Evolutionary conservation across 1,140 invertebrate species (phyloP), one percentile per base, ranked within the genome.

Genomic region (Latrodectus geometricus): DNA sequence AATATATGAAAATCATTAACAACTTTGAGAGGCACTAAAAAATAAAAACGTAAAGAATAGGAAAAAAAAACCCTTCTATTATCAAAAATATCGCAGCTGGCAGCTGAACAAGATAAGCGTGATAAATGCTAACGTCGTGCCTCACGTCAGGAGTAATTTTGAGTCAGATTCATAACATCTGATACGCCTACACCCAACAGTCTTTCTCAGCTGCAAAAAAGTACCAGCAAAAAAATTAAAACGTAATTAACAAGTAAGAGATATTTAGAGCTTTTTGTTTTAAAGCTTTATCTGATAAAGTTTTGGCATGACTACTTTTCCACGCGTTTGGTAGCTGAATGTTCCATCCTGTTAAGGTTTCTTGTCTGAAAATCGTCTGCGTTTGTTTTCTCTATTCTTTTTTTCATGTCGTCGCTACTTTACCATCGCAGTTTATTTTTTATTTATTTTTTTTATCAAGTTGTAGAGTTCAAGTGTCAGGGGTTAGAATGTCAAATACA

Each of bases 401-500:
- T 49, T 78, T 78, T n/a, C 76, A 21, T 48, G 7, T 48, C 8
- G 17, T n/a, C 17, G 15, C 54, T 56, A 3, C 17, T 49, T 78
- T 49, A 49, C 23, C 23, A 14, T 78, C 35, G 5, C 9, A 12
- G 0, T 14, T 65, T n/a, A n/a, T 23, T 49, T 75, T 78, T 78
- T 12, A 17, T 20, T 72, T 72, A 5, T 72, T 8, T 48, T 73
- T 49, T 35, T n/a, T 73, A 48, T 66, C 15, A 65, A n/a, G 23
- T 66, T 48, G 17, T 3, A 12, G 7, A 49, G 61, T 78, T 78
- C 76, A 78, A 78, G 76, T 65, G 76, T 54, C 35, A 50, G 20
- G 20, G 76, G 76, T 78, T 52, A 66, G 56, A 66, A 78, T 48
- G 76, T 78, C 76, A 78, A 78, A 78, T 66, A 78, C 56, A 52